phyloP scores from a whole-genome alignment of 2,888 invertebrate genomes.

The Drosophila peninsularis region DNA sequence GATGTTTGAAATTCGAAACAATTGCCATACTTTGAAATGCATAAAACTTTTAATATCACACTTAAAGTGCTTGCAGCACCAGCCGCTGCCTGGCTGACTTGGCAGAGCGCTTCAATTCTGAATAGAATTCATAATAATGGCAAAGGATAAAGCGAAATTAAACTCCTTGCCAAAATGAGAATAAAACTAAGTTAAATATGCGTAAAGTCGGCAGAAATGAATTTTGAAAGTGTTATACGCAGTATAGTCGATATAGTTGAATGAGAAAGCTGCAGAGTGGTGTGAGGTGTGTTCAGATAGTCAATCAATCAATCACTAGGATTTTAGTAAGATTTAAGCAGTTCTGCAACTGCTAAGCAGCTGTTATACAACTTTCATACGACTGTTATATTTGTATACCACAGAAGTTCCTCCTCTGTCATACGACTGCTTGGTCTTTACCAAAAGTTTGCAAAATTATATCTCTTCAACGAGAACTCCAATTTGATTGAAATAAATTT shows the following conservation, averaged over 20 bases:
- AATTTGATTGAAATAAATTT: background rate
- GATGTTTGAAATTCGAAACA: conserved; percentile 36
- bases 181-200: background rate
- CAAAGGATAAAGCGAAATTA: background rate
- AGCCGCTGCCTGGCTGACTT: background rate
- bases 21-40: conserved; percentile 21
- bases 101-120: background rate
- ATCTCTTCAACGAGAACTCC: background rate
- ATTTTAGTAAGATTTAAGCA: background rate
- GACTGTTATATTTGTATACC: background rate
- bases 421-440: too few species aligned
- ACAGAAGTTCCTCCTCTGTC: too few species aligned
- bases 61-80: conserved; percentile 16
- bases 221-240: background rate
- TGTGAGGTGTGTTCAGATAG: background rate
- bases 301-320: background rate
- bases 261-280: background rate
- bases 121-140: background rate
- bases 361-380: background rate
- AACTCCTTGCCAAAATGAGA: background rate
- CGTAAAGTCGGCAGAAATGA: background rate
- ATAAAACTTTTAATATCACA: conserved; percentile 34
- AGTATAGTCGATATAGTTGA: too few species aligned
- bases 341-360: background rate
- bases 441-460: background rate